These are phyloP conservation scores for Sitophilus oryzae DNA, from an alignment of 1,140 invertebrate species.

Conservation along the genomic window DNA sequence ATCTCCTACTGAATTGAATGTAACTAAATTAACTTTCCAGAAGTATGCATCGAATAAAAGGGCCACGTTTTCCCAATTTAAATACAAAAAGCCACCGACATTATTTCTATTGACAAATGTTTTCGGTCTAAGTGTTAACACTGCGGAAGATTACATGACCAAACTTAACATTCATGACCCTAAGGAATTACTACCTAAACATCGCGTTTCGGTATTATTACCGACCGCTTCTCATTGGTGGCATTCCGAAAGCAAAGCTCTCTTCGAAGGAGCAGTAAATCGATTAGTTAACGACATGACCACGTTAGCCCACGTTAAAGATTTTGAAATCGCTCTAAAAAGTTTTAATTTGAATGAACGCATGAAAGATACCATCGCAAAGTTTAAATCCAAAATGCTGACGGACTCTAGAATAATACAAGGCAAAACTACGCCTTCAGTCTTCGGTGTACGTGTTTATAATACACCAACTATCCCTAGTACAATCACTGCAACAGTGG, in stretches of 20 bases:
- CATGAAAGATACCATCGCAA: background rate
- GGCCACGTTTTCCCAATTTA: too few relatives aligned
- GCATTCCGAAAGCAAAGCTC: background rate
- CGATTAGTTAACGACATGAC: background rate
- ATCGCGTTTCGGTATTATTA: background rate
- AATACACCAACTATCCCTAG: too few relatives aligned
- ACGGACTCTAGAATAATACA: background rate
- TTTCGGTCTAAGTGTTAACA: too few relatives aligned
- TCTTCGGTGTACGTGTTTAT: background rate
- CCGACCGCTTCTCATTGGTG: background rate
- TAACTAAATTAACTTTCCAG: too few relatives aligned
- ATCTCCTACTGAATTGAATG: too few relatives aligned
- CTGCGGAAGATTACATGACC: background rate
- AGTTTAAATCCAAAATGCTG: background rate
- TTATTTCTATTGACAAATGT: too few relatives aligned
- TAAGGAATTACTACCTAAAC: background rate
- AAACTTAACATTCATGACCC: background rate
- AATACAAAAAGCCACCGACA: too few relatives aligned
- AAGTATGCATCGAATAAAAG: too few relatives aligned
- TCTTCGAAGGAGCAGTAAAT: background rate
- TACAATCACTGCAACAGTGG: too few relatives aligned
- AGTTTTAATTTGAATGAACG: background rate
- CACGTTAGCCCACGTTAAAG: background rate
- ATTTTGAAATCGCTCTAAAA: conserved; percentile 1
- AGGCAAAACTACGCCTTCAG: background rate